A percentile compares a stretch with the other conserved stretches of the same genome.
Evolutionary conservation across 2,797 vertebrate genomes (phyloP).

Genomic region (Centropyge bicolor): DNA sequence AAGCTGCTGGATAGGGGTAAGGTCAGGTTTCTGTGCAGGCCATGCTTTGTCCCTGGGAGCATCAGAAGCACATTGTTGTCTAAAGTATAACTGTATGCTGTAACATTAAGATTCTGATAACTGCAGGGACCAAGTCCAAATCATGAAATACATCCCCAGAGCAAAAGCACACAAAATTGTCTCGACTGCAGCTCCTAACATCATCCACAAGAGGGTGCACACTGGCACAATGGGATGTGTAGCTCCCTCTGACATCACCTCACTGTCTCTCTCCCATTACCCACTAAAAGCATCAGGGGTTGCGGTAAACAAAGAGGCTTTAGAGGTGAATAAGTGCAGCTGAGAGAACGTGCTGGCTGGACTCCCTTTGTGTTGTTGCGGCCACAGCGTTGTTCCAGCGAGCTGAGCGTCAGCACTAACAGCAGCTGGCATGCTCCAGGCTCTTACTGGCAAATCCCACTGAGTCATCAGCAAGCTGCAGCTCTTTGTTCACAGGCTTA

Average conservation of each 20-base stretch:
- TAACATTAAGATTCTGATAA: not conserved
- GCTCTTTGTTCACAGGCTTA: slow-evolving; percentile 78
- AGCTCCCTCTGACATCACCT: not conserved
- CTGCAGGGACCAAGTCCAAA: not conserved
- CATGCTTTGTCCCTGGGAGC: not conserved
- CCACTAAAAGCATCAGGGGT: not conserved
- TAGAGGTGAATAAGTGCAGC: slow-evolving; percentile 66
- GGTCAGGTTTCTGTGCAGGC: not conserved
- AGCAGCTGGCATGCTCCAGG: slow-evolving; percentile 66
- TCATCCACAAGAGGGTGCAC: slow-evolving; percentile 59
- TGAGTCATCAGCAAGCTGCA: slow-evolving; percentile 78
- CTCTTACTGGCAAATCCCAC: slow-evolving; percentile 73
- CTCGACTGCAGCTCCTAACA: slow-evolving; percentile 23
- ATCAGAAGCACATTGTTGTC: not conserved
- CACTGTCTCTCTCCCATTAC: not conserved
- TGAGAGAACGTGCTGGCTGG: slow-evolving; percentile 69
- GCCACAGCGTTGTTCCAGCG: slow-evolving; percentile 69
- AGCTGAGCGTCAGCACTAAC: slow-evolving; percentile 79
- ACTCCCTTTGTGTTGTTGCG: slow-evolving; percentile 70
- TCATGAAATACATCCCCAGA: not conserved
- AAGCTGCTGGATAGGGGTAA: not conserved
- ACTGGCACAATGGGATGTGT: slow-evolving; percentile 18
- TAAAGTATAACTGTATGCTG: not conserved
- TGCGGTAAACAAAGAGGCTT: slow-evolving; percentile 66
- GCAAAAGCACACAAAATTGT: not conserved